Evolutionary conservation across 2,888 invertebrate genomes (phyloP).

Genomic region (Parnassius mnemosyne): DNA sequence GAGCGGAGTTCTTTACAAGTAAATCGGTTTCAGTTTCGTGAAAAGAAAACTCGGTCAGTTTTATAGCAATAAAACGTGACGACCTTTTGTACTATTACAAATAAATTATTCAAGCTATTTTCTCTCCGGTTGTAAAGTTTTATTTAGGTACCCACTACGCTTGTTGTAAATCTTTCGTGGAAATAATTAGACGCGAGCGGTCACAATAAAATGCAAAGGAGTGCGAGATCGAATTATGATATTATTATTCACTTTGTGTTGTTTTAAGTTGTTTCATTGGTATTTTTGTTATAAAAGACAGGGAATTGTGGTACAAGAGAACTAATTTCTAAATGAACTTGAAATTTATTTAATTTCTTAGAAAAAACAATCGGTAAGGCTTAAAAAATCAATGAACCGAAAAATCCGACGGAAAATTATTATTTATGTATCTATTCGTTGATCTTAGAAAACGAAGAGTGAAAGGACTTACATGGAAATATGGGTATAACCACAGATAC

Average conservation of each 20-base stretch:
- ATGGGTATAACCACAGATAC: no score
- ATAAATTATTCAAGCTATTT: slow-evolving; percentile 28
- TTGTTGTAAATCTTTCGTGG: slow-evolving; percentile 31
- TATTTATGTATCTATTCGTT: no score
- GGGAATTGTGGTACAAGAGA: no score
- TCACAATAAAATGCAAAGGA: slow-evolving; percentile 29
- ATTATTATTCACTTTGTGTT: background rate
- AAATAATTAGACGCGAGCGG: slow-evolving; percentile 32
- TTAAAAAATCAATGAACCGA: no score
- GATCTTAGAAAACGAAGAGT: no score
- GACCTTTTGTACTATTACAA: slow-evolving; percentile 23
- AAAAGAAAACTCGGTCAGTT: slow-evolving; percentile 17
- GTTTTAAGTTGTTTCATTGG: no score
- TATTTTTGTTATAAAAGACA: no score
- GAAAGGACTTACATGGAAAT: no score
- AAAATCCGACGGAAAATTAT: no score
- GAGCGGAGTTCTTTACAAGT: background rate
- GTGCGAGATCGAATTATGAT: background rate
- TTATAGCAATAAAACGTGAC: slow-evolving; percentile 24
- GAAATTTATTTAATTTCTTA: no score
- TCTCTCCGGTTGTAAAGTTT: slow-evolving; percentile 26
- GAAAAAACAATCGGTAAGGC: no score
- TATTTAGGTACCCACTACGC: slow-evolving; percentile 24
- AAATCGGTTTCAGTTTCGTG: slow-evolving; percentile 1
- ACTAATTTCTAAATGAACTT: no score